Evolutionary conservation across 2,797 vertebrate species (phyloP), one percentile per base, ranked within the genome.

Genomic region (Sebastes nivosus): DNA sequence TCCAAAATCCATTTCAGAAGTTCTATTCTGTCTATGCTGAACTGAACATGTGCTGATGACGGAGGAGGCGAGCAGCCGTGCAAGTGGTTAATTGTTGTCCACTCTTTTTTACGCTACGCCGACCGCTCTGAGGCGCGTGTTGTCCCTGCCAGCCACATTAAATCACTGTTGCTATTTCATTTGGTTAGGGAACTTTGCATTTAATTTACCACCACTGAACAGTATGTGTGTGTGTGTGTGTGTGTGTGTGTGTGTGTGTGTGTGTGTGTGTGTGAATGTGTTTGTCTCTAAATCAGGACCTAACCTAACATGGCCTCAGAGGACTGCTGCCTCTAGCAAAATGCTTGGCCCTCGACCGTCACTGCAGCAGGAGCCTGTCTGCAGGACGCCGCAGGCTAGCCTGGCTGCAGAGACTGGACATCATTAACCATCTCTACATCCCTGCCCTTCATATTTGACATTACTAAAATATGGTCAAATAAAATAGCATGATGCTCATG

Each of bases 201-300:
- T 74, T 81, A 32, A 72, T 83, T 67, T 54, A 61, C 71, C 64
- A 80, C 52, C 71, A 69, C 30, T n/a, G 66, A 52, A 73, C 65
- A 61, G 38, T 54, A 3, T 54, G 29, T 24, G 55, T 32, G 57
- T 65, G 38, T 36, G 24, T 16, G 52, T 29, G 58, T 66, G 52
- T 27, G 27, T 27, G 27, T 27, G 27, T 27, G 27, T 27, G 27
- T 27, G 29, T 30, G 29, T 52, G 29, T 54, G 29, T 24, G 55
- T 32, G 57, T 65, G 38, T 36, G 42, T 36, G 25, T 18, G 52
- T 29, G 59, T 60, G 54, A 12, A 58, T 8, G n/a, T 59, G 59
- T 72, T 25, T 67, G 77, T 61, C 32, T 77, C 65, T 81, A 72
- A 81, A 77, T 82, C 30, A 29, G 75, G 75, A 82, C 75, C 16